These are phyloP conservation scores for Monoplex corrugatus DNA, from an alignment of 2,888 invertebrate genomes.

Conservation along the genomic window DNA sequence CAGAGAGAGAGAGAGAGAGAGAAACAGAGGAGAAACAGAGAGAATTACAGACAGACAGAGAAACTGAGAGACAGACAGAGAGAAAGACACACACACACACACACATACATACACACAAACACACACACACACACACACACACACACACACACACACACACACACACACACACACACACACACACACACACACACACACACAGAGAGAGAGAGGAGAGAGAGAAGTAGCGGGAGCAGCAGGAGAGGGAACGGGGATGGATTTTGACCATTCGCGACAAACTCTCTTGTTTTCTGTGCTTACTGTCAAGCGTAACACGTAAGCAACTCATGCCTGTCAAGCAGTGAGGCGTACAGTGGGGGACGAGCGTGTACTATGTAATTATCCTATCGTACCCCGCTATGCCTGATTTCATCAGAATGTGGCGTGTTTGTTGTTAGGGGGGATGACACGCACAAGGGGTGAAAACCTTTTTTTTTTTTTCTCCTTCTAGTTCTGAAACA, in stretches of 20 bases:
- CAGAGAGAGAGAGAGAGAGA: neutral
- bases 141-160: too few species aligned
- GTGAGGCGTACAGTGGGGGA: neutral
- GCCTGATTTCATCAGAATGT: neutral
- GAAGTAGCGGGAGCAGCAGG: constrained; percentile 7
- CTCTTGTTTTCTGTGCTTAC: neutral
- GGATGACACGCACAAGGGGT: neutral
- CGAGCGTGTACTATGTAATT: neutral
- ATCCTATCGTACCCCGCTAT: neutral
- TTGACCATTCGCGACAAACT: neutral
- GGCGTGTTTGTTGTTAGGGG: neutral
- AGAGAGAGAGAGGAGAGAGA: neutral
- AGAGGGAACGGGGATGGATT: neutral
- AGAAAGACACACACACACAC: too few species aligned
- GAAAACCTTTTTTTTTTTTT: too few species aligned
- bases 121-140: too few species aligned
- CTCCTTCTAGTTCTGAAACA: too few species aligned
- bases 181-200: too few species aligned
- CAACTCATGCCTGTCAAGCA: neutral
- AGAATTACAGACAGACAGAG: too few species aligned
- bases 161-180: too few species aligned
- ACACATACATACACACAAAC: too few species aligned
- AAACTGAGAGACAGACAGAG: too few species aligned
- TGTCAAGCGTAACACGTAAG: constrained; percentile 8
- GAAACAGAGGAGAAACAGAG: too few species aligned